A percentile compares a stretch with the other conserved stretches of the same genome.
Conservation (phyloP, 2,113 vertebrate species). For the Malaclemys terrapin region DNA sequence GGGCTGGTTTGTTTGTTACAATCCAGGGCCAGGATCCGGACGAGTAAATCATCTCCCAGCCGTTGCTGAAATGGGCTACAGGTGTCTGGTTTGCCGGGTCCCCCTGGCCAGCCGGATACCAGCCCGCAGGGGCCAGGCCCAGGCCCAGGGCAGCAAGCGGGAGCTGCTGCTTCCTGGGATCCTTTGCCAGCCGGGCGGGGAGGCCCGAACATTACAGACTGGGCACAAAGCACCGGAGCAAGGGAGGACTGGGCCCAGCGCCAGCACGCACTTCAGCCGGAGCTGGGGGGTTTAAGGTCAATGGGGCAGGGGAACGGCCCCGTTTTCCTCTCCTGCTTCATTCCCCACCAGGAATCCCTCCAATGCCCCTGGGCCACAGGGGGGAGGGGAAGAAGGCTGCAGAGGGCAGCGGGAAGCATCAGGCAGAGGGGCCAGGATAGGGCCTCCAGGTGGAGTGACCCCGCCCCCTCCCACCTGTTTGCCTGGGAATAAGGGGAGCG, state of each 20-base stretch:
- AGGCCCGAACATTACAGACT: background rate
- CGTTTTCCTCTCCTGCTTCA: no score
- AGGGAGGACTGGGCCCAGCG: no score
- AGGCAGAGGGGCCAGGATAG: background rate
- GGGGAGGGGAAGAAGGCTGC: background rate
- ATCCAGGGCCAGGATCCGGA: background rate
- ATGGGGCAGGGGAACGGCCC: no score
- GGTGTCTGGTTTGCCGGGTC: background rate
- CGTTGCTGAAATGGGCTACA: slow-evolving; percentile 6
- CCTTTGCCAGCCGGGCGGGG: background rate
- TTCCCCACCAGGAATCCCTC: background rate
- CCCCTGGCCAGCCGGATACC: slow-evolving; percentile 38
- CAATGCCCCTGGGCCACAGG: background rate
- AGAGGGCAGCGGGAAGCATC: background rate
- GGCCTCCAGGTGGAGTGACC: background rate
- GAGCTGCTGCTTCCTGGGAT: background rate
- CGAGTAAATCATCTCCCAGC: background rate
- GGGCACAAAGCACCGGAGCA: rapidly evolving
- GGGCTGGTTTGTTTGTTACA: background rate
- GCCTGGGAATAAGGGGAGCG: no score
- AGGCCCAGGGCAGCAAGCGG: background rate
- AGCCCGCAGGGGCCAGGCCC: background rate
- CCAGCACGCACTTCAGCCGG: no score
- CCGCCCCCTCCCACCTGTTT: no score
- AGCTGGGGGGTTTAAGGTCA: no score